Evolutionary conservation across 2,888 invertebrate genomes (phyloP).

Genomic region (Ischnura elegans): DNA sequence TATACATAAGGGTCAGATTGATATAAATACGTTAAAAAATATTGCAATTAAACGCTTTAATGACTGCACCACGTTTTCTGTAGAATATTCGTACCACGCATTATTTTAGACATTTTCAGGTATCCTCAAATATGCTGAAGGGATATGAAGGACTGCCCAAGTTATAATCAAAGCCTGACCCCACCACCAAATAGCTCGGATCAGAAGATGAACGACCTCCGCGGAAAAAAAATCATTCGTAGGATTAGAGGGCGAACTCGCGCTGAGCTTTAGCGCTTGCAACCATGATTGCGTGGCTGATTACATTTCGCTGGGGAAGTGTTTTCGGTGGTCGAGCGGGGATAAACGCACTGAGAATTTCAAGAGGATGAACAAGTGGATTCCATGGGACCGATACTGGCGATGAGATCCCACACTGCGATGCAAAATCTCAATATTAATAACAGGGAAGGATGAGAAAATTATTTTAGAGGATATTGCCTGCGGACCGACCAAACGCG

Average conservation of each 20-base stretch:
- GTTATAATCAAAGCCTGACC: neutral
- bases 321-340: neutral
- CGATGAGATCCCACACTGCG: neutral
- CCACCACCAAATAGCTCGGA: neutral
- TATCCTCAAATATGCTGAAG: too few relatives aligned
- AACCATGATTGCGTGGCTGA: neutral
- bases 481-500: too few relatives aligned
- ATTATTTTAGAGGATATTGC: too few relatives aligned
- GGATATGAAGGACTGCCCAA: too few relatives aligned
- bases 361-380: neutral
- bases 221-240: neutral
- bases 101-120: too few relatives aligned
- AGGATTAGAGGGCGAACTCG: neutral
- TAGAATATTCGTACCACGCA: too few relatives aligned
- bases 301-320: conserved; percentile 1
- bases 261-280: neutral
- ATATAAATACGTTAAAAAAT: too few relatives aligned
- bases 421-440: neutral
- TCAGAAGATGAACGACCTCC: conserved; percentile 1
- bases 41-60: too few relatives aligned
- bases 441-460: too few relatives aligned
- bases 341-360: neutral
- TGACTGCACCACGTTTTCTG: too few relatives aligned
- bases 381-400: neutral
- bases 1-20: too few relatives aligned